phyloP scores from a whole-genome alignment of 2,797 vertebrate genomes.

The Urophycis tenuis region DNA sequence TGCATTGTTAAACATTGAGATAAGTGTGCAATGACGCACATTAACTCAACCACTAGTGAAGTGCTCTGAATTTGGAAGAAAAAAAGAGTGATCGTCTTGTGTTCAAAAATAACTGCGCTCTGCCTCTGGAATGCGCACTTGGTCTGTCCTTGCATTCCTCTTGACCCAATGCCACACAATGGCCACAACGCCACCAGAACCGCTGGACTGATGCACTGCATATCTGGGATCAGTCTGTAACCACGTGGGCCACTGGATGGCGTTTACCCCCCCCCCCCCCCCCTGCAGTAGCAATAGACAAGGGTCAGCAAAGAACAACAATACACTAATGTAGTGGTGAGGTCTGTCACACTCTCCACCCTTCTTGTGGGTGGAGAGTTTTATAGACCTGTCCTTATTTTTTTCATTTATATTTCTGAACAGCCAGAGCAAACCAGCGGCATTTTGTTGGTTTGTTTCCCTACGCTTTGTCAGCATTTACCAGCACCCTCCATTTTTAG shows the following conservation, averaged over 20 bases:
- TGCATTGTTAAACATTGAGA: constrained; percentile 34
- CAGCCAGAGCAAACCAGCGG: not conserved
- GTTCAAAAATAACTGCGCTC: constrained; percentile 31
- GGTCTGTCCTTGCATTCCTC: constrained; percentile 13
- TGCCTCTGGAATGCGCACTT: constrained; percentile 40
- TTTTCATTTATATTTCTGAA: not conserved
- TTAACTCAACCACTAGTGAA: not conserved
- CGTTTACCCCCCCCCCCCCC: not conserved
- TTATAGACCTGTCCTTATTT: too few species aligned
- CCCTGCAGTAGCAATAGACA: not conserved
- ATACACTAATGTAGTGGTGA: not conserved
- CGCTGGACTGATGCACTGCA: not conserved
- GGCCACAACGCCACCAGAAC: not conserved
- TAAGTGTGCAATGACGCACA: constrained; percentile 23
- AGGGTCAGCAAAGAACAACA: not conserved
- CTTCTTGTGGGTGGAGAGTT: too few species aligned
- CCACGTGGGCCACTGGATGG: not conserved
- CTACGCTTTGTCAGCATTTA: not conserved
- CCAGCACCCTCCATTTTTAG: not conserved
- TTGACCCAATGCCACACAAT: not conserved
- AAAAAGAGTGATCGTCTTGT: constrained; percentile 14
- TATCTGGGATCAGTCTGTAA: not conserved
- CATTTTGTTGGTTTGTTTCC: not conserved
- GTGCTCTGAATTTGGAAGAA: not conserved
- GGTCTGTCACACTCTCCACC: not conserved